A percentile compares a stretch with the other conserved stretches of the same genome.
These are phyloP conservation scores for Cheilinus undulatus DNA, from an alignment of 2,113 vertebrate species.

Conservation along the genomic window DNA sequence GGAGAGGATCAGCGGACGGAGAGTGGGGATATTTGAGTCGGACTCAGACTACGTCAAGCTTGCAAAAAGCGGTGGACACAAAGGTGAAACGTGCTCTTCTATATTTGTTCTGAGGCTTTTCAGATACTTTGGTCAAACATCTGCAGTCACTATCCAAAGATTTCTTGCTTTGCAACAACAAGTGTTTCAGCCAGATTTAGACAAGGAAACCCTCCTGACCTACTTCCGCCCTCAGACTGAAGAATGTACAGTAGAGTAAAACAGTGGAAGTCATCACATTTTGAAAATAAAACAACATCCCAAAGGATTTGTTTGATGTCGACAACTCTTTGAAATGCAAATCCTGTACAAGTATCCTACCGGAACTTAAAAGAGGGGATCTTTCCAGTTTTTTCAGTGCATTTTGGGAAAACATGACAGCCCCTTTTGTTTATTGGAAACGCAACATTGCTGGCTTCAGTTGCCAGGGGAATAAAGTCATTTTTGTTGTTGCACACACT, in stretches of 20 bases:
- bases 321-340: conserved; percentile 23
- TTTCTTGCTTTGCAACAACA: no score
- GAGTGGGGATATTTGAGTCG: conserved; percentile 80
- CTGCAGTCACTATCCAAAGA: no score
- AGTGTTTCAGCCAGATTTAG: background rate
- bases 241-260: background rate
- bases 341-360: background rate
- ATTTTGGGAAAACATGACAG: background rate
- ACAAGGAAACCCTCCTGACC: background rate
- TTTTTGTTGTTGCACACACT: background rate
- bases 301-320: conserved; percentile 1
- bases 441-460: background rate
- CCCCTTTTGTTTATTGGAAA: background rate
- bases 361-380: background rate
- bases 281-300: background rate
- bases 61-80: conserved; percentile 84
- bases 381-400: background rate
- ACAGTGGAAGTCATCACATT: conserved; percentile 1
- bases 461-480: background rate
- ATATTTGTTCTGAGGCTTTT: background rate
- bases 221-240: background rate
- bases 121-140: background rate
- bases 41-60: conserved; percentile 87
- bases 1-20: conserved; percentile 77
- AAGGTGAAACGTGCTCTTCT: conserved; percentile 64